phyloP scores from a whole-genome alignment of 2,888 invertebrate species.

The Nowickia ferox region DNA sequence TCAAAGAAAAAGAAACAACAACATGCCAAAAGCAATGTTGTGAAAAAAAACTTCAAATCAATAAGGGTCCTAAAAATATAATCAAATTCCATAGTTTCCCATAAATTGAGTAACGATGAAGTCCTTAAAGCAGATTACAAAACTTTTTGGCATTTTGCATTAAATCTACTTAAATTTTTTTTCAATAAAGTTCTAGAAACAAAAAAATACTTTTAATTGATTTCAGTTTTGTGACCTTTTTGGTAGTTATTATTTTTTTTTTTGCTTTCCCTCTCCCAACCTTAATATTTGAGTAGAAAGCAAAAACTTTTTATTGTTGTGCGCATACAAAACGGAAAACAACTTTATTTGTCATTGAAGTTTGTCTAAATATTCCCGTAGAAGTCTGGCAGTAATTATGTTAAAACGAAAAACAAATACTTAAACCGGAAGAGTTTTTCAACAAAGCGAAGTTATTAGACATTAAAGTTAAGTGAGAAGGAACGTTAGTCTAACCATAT shows the following conservation, averaged over 20 bases:
- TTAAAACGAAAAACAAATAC: constrained; percentile 35
- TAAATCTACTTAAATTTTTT: constrained; percentile 18
- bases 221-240: constrained; percentile 53
- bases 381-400: constrained; percentile 67
- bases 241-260: neutral
- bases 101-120: constrained; percentile 8
- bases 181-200: constrained; percentile 14
- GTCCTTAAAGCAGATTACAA: constrained; percentile 34
- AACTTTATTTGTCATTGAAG: constrained; percentile 67
- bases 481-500: constrained; percentile 43
- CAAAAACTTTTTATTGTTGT: constrained; percentile 57
- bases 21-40: neutral
- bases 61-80: neutral
- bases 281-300: constrained; percentile 38
- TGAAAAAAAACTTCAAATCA: neutral
- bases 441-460: constrained; percentile 21
- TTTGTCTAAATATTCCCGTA: constrained; percentile 54
- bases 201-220: constrained; percentile 64
- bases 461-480: constrained; percentile 27
- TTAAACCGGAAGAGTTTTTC: constrained; percentile 47
- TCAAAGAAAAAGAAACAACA: neutral
- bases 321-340: constrained; percentile 24
- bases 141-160: constrained; percentile 23
- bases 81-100: neutral
- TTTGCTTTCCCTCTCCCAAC: neutral